These are phyloP conservation scores for Venustaconcha ellipsiformis DNA, from an alignment of 1,140 invertebrate species.

Conservation along the genomic window DNA sequence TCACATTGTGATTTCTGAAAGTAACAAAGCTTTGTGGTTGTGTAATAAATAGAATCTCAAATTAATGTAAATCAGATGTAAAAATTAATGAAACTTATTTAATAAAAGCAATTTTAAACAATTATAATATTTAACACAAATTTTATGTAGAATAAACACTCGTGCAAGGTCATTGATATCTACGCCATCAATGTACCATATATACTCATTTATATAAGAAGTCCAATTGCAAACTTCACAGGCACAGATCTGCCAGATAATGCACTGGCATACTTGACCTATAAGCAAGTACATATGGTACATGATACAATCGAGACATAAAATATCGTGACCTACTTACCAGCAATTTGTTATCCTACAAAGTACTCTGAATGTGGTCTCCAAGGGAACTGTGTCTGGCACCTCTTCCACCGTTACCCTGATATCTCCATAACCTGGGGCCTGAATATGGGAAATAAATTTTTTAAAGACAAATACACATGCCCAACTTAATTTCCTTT, in stretches of 20 bases:
- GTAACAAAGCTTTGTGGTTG: no score
- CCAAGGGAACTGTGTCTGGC: constrained; percentile 83
- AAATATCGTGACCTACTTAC: constrained; percentile 69
- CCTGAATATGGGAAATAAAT: constrained; percentile 69
- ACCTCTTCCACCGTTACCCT: constrained; percentile 85
- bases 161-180: background rate
- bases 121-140: background rate
- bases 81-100: background rate
- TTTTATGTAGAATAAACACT: background rate
- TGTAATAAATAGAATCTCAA: background rate
- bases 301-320: background rate
- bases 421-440: constrained; percentile 90
- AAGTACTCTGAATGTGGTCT: constrained; percentile 84
- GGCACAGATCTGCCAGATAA: no score
- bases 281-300: no score
- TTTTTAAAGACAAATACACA: no score
- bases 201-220: no score
- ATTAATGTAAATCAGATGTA: background rate
- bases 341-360: constrained; percentile 89
- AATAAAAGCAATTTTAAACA: background rate
- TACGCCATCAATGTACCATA: background rate
- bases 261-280: no score
- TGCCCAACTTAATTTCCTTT: no score
- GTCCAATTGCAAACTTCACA: no score
- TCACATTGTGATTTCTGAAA: no score